phyloP scores from a whole-genome alignment of 2,888 invertebrate species.

The Phanerotoma sp. region DNA sequence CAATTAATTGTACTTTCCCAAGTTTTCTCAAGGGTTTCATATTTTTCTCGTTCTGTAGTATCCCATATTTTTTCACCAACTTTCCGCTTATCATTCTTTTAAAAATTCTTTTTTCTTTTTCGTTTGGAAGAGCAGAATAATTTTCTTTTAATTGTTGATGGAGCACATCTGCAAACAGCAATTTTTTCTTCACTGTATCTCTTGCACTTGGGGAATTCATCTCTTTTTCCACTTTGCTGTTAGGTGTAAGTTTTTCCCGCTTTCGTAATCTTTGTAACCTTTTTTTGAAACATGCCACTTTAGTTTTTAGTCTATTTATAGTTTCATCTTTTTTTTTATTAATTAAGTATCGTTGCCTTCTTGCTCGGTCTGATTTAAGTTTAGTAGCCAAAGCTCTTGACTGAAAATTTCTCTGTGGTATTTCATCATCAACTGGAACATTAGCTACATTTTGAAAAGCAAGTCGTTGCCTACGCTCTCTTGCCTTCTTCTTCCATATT shows the following conservation, averaged over 20 bases:
- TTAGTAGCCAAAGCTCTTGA: too few relatives aligned
- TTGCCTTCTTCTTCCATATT: too few relatives aligned
- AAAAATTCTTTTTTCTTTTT: too few relatives aligned
- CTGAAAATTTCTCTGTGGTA: too few relatives aligned
- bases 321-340: too few relatives aligned
- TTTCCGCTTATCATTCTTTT: too few relatives aligned
- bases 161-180: constrained; percentile 12
- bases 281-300: constrained; percentile 7
- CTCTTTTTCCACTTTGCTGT: constrained; percentile 7
- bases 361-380: too few relatives aligned
- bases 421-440: too few relatives aligned
- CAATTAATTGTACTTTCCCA: constrained; percentile 2
- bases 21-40: constrained; percentile 12
- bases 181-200: constrained; percentile 14
- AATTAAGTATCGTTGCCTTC: too few relatives aligned
- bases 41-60: constrained; percentile 3
- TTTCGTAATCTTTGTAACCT: constrained; percentile 9
- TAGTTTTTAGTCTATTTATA: constrained; percentile 8
- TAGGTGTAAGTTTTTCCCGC: constrained; percentile 6
- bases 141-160: background rate
- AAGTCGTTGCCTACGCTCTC: too few relatives aligned
- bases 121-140: too few relatives aligned
- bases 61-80: background rate
- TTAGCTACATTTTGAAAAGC: too few relatives aligned
- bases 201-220: constrained; percentile 14